Evolutionary conservation across 1,140 invertebrate genomes (phyloP).

Genomic region (Drosophila parvula): DNA sequence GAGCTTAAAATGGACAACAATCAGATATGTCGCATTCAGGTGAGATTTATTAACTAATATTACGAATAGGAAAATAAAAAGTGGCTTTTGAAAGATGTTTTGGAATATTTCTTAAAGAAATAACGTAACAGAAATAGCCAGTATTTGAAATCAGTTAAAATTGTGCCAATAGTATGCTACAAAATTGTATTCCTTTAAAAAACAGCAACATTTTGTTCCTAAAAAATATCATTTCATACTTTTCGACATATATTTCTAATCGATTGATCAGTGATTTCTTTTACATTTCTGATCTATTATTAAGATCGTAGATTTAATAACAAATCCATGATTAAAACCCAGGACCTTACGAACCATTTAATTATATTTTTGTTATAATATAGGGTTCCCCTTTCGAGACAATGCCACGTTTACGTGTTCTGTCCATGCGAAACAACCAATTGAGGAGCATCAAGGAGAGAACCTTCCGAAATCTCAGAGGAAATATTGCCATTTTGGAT

Average conservation of each 20-base stretch:
- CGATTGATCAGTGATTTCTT: not conserved
- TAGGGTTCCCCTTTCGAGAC: conserved; percentile 89
- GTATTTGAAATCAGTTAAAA: not conserved
- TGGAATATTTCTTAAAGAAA: not conserved
- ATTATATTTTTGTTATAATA: not conserved
- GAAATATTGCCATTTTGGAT: conserved; percentile 92
- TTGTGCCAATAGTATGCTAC: too few relatives aligned
- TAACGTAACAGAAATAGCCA: not conserved
- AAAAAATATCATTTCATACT: too few relatives aligned
- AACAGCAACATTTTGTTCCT: too few relatives aligned
- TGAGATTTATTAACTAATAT: conserved; percentile 38
- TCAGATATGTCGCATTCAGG: conserved; percentile 88
- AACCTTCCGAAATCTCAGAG: conserved; percentile 90
- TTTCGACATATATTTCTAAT: too few relatives aligned
- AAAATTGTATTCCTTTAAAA: too few relatives aligned
- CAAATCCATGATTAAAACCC: too few relatives aligned
- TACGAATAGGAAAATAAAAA: not conserved
- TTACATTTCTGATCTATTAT: not conserved
- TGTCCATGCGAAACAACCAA: conserved; percentile 91
- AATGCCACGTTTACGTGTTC: conserved; percentile 91
- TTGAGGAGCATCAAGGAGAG: conserved; percentile 90
- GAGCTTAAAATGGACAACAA: conserved; percentile 92
- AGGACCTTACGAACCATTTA: not conserved
- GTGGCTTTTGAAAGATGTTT: not conserved
- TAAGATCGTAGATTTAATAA: not conserved